phyloP scores from a whole-genome alignment of 1,140 invertebrate species.

The Drosophila nannoptera region DNA sequence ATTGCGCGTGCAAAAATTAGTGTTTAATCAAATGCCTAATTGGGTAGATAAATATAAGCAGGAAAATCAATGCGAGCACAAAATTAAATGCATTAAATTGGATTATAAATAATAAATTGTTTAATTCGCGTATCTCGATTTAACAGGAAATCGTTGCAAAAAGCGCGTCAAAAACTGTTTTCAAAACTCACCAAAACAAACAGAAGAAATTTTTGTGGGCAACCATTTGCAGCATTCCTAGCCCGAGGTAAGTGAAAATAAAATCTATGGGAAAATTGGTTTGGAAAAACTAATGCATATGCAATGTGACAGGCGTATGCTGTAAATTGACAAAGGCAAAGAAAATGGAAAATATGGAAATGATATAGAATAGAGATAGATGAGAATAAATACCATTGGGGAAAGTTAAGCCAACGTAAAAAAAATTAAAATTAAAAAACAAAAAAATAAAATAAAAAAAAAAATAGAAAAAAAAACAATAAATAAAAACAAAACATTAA shows the following conservation, averaged over 20 bases:
- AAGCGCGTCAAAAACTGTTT: slow-evolving; percentile 23
- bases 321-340: neutral
- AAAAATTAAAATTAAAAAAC: neutral
- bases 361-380: neutral
- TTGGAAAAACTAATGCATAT: no score
- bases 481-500: neutral
- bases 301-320: neutral
- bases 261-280: neutral
- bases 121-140: slow-evolving; percentile 30
- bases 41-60: slow-evolving; percentile 16
- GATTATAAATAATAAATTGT: slow-evolving; percentile 35
- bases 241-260: slow-evolving; percentile 13
- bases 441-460: neutral
- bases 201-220: neutral
- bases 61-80: slow-evolving; percentile 28
- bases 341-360: neutral
- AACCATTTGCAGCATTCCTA: slow-evolving; percentile 5
- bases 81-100: slow-evolving; percentile 29
- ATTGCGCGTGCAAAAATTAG: slow-evolving; percentile 40
- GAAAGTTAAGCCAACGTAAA: neutral
- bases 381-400: neutral
- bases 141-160: slow-evolving; percentile 32
- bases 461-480: no score
- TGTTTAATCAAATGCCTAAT: slow-evolving; percentile 41
- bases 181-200: slow-evolving; percentile 14